Evolutionary conservation across 2,797 vertebrate genomes (phyloP).

Genomic region (Botia almorhae): DNA sequence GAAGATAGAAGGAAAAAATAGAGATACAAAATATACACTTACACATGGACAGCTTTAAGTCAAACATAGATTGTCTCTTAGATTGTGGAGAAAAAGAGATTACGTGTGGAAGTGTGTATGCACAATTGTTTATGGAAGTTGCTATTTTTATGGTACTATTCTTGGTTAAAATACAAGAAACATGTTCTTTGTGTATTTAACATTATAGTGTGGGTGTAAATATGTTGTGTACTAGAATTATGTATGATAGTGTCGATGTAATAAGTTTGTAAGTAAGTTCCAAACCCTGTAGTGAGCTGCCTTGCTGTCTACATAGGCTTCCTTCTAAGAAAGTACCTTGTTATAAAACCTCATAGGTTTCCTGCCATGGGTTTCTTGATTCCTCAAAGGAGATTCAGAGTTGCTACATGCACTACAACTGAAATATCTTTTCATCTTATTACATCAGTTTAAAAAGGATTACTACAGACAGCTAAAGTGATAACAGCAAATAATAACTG

Average conservation of each 20-base stretch:
- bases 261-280: constrained; percentile 4
- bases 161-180: constrained; percentile 3
- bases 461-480: constrained; percentile 12
- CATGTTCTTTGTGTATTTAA: constrained; percentile 22
- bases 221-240: neutral
- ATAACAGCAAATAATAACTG: constrained; percentile 40
- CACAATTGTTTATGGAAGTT: neutral
- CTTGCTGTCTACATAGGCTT: neutral
- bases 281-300: neutral
- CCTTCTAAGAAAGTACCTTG: too few species aligned
- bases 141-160: neutral
- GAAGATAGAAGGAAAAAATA: neutral
- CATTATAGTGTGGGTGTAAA: constrained; percentile 31
- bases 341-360: too few species aligned
- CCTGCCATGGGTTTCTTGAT: neutral
- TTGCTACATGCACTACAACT: neutral
- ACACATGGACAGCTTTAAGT: constrained; percentile 15
- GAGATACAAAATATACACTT: neutral
- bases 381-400: constrained; percentile 2
- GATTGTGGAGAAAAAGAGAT: neutral
- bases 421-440: constrained; percentile 41
- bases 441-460: constrained; percentile 26
- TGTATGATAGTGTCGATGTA: constrained; percentile 36
- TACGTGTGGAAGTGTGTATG: constrained; percentile 17
- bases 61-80: neutral